These are phyloP conservation scores for Lithophane leautieri DNA, from an alignment of 2,888 invertebrate species.

Conservation along the genomic window DNA sequence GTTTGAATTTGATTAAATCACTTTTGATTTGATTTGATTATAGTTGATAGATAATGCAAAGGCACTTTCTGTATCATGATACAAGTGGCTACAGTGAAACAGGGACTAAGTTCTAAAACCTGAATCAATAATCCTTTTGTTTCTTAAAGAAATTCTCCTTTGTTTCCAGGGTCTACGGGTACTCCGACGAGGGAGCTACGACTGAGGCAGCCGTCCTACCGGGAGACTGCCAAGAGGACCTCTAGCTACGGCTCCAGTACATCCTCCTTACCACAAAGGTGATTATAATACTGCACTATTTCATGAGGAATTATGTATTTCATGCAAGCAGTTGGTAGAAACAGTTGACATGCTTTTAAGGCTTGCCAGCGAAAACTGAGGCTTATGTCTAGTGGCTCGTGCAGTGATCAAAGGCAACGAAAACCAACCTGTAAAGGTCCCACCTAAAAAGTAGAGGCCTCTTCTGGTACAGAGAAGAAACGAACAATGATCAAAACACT, in stretches of 20 bases:
- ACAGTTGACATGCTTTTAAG: not conserved
- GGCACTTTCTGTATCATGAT: not conserved
- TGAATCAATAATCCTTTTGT: not conserved
- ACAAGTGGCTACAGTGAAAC: not conserved
- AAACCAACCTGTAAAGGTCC: not conserved
- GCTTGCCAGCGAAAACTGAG: not conserved
- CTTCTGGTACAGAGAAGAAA: not conserved
- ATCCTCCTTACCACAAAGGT: conserved; percentile 88
- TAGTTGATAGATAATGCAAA: not conserved
- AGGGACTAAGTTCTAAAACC: not conserved
- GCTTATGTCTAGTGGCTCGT: not conserved
- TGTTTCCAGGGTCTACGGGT: conserved; percentile 83
- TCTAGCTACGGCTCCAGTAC: conserved; percentile 87
- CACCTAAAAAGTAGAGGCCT: not conserved
- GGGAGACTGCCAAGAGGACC: conserved; percentile 87
- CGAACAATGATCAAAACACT: not conserved
- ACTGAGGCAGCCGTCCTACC: conserved; percentile 88
- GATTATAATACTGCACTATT: conserved; percentile 1
- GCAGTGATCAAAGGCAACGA: not conserved
- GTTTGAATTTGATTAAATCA: too few relatives aligned
- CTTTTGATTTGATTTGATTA: too few relatives aligned
- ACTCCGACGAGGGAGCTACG: conserved; percentile 90
- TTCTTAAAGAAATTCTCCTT: not conserved
- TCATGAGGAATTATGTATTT: not conserved
- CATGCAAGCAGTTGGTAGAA: not conserved